phyloP scores from a whole-genome alignment of 1,140 invertebrate genomes.

The Drosophila guanche region DNA sequence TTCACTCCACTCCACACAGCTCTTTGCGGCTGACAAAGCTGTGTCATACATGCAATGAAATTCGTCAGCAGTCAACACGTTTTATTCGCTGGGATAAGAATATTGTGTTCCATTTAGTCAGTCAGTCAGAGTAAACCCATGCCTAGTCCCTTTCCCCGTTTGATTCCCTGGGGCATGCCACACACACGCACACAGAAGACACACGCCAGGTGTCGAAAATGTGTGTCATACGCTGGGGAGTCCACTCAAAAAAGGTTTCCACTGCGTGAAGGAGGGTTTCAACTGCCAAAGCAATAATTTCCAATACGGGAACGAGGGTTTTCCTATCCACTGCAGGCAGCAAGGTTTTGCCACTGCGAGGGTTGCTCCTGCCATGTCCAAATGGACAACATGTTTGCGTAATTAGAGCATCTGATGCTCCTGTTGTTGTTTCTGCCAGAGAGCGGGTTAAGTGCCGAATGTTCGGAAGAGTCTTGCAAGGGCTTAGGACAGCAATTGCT shows the following conservation, averaged over 20 bases:
- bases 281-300: no score
- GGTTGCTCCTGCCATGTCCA: conserved; percentile 12
- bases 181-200: conserved; percentile 43
- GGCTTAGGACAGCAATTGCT: background rate
- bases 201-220: conserved; percentile 74
- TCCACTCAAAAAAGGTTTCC: no score
- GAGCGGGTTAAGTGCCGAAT: conserved; percentile 60
- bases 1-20: conserved; percentile 22
- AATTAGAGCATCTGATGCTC: conserved; percentile 57
- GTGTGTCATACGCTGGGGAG: conserved; percentile 41
- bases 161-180: conserved; percentile 50
- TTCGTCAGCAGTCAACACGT: conserved; percentile 73
- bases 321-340: no score
- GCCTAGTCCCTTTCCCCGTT: conserved; percentile 23
- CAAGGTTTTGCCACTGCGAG: conserved; percentile 11
- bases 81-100: conserved; percentile 6
- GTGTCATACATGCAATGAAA: conserved; percentile 68
- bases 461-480: conserved; percentile 34
- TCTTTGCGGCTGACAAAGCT: conserved; percentile 60
- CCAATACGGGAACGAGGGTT: no score
- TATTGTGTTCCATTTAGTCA: conserved; percentile 38
- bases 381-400: conserved; percentile 55
- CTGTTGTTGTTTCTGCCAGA: conserved; percentile 6
- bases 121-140: conserved; percentile 7
- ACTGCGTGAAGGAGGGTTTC: no score